Conservation (phyloP, 2,797 vertebrate genomes). For the Cichlasoma orientale region DNA sequence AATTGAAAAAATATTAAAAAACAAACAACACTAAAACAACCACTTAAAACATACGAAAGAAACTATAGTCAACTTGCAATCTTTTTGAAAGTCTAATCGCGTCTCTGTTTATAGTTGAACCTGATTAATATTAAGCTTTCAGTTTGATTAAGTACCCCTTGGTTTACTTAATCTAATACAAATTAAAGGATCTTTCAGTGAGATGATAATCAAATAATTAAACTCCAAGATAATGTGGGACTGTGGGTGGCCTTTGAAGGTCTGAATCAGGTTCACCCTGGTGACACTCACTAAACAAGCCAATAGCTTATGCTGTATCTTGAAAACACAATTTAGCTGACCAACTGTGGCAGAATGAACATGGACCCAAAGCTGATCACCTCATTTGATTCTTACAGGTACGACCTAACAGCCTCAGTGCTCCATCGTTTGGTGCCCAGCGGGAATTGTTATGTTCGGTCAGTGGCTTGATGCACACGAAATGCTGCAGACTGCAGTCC, state of each 20-base stretch:
- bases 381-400: slow-evolving; percentile 44
- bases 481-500: slow-evolving; percentile 60
- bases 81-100: slow-evolving; percentile 9
- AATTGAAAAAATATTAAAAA: too few species aligned
- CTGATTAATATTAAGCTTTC: slow-evolving; percentile 30
- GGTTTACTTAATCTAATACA: slow-evolving; percentile 29
- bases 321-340: slow-evolving; percentile 27
- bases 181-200: slow-evolving; percentile 27
- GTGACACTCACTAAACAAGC: slow-evolving; percentile 21
- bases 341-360: slow-evolving; percentile 22
- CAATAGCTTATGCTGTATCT: slow-evolving; percentile 3
- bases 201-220: slow-evolving; percentile 53
- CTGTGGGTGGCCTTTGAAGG: slow-evolving; percentile 5
- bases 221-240: slow-evolving; percentile 9
- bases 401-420: slow-evolving; percentile 18
- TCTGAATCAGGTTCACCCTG: slow-evolving; percentile 22
- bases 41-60: not conserved
- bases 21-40: too few species aligned
- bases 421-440: slow-evolving; percentile 56
- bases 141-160: slow-evolving; percentile 21
- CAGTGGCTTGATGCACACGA: slow-evolving; percentile 59
- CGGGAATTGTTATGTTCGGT: slow-evolving; percentile 57
- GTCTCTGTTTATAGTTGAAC: not conserved
- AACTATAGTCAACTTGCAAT: not conserved
- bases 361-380: slow-evolving; percentile 16